Evolutionary conservation across 2,113 vertebrate species (phyloP), one percentile per base, ranked within the genome.

Genomic region (Alaudala cheleensis): DNA sequence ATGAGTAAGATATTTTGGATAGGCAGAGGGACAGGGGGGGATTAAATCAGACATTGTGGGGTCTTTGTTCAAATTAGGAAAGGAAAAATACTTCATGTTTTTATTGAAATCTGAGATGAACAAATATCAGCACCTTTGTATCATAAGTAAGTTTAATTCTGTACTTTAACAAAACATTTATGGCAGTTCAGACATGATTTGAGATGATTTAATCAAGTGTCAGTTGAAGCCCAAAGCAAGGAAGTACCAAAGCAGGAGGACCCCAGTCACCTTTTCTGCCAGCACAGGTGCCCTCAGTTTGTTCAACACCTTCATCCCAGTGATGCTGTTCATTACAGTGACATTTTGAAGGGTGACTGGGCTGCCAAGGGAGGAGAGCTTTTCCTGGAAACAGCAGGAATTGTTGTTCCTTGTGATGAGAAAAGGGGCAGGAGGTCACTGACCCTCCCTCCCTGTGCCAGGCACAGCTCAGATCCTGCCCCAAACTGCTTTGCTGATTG

Each of bases 391-490:
- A 10, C 54, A 25, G 5, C 9, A 8, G 31, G 49, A 61, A 7
- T 21, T 12, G 11, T 18, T 8, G 6, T 60, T 88, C 23, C 29
- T 51, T 21, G 17, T 33, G 9, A 13, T 11, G 23, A 57, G 62
- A 13, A 31, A 34, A 56, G 5, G 8, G 20, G 28, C 69, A 73
- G 58, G 29, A 26, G 40, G 20, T 60, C 40, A 5, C 25, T 44
- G 5, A 49, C 1, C 14, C 74, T 69, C 47, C 50, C 22, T 50
- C 16, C 3, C 24, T 57, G 20, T 39, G 18, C 7, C 0, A 0
- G 10, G 58, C 47, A 5, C 9, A 4, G 37, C 64, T 29, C 21
- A 26, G 47, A 18, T 6, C 10, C 1, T 45, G 47, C 14, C 60
- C 20, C 72, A 34, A 4, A 17, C 5, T 28, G 39, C 1, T 10